These are phyloP conservation scores for Melangyna quadrimaculata DNA, from an alignment of 2,888 invertebrate genomes.

Conservation along the genomic window DNA sequence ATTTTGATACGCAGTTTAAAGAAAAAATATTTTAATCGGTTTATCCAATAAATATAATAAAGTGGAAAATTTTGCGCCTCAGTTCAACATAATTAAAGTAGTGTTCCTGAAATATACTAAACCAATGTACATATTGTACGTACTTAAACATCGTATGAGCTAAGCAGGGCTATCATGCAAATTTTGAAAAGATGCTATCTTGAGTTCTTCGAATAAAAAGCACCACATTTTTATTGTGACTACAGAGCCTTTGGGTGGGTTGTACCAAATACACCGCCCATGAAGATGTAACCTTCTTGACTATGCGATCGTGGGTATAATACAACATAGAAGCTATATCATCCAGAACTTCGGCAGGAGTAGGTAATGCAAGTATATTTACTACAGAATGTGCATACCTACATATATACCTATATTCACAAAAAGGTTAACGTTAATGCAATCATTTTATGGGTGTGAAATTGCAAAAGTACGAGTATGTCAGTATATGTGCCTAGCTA, in stretches of 20 bases:
- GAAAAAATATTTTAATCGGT: no score
- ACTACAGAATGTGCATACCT: no score
- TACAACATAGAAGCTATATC: neutral
- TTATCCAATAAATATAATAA: no score
- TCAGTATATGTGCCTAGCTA: neutral
- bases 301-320: constrained; percentile 20
- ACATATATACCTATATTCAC: neutral
- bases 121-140: neutral
- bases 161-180: neutral
- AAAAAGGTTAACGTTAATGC: constrained; percentile 16
- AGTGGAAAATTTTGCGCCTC: neutral
- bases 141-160: neutral
- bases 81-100: neutral
- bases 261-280: neutral
- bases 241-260: constrained; percentile 9
- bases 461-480: neutral
- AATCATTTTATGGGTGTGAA: constrained; percentile 48
- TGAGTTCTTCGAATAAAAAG: neutral
- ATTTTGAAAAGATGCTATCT: neutral
- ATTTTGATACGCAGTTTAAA: no score
- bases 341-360: neutral
- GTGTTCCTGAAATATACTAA: neutral
- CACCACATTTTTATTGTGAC: constrained; percentile 18
- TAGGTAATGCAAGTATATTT: no score
- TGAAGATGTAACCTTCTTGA: constrained; percentile 57